Conservation (phyloP, 64 coral and sea anemone genomes). For the Porites lutea region DNA sequence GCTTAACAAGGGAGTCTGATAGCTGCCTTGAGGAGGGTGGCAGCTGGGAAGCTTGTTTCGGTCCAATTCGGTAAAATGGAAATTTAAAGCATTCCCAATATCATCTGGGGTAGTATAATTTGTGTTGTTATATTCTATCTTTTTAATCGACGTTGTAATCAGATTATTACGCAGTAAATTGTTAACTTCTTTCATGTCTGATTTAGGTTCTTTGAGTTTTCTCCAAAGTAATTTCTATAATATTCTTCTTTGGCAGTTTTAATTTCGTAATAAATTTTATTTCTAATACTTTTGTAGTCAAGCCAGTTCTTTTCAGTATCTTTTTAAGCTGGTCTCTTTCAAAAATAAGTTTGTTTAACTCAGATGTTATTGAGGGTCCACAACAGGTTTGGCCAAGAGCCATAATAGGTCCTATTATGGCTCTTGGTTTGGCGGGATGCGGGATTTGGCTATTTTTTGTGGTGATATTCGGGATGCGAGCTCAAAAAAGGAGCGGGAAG, state of each 20-base stretch:
- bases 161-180: slow-evolving; percentile 11
- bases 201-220: slow-evolving; percentile 11
- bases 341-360: background rate
- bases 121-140: slow-evolving; percentile 3
- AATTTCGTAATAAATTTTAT: slow-evolving; percentile 21
- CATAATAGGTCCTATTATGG: too few relatives aligned
- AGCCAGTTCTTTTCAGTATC: background rate
- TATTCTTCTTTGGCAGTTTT: slow-evolving; percentile 46
- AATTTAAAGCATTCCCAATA: slow-evolving; percentile 11
- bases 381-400: too few relatives aligned
- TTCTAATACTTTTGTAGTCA: slow-evolving; percentile 23
- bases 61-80: slow-evolving; percentile 43
- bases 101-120: slow-evolving; percentile 16
- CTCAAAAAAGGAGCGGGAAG: too few relatives aligned
- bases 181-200: slow-evolving; percentile 7
- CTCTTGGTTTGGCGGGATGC: too few relatives aligned
- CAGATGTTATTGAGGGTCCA: too few relatives aligned
- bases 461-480: too few relatives aligned
- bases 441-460: too few relatives aligned
- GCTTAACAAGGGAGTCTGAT: background rate
- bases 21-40: background rate
- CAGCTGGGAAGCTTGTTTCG: background rate
- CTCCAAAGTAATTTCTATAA: slow-evolving; percentile 13
- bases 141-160: background rate
- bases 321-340: slow-evolving; percentile 6